Base-by-base conservation (phyloP, 2,797 vertebrate genomes). In the Heliangelus exortis region DNA sequence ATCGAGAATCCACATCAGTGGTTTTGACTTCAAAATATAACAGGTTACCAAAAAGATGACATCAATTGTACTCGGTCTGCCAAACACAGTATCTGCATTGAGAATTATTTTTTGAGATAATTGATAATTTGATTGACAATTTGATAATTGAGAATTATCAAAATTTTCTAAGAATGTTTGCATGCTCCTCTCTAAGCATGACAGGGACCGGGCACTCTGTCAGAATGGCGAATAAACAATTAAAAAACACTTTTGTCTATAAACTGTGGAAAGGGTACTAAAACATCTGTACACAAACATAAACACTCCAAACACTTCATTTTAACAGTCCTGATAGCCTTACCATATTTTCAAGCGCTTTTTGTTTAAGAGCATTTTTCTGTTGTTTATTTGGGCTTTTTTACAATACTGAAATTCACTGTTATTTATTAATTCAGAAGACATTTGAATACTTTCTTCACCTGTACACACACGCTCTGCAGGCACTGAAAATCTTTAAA, bases 1-100 rank as follows among this genome's bases (percentile, higher is more conserved):
- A 18, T 2, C 0, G 1, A 28, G 20, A 15, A 12, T 1, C 39
- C 53, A 10, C 45, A 58, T 1, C 26, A 2, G 4, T 1, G 8
- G 3, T 3, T 21, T 15, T 3, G 11, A 19, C 50, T 36, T 18
- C 10, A 6, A 53, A 55, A 36, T 10, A 13, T 3, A 19, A 39
- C 21, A 22, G 41, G 12, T 26, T 48, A 50, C 33, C 41, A 33
- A 39, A 65, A 23, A n/a, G 16, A 10, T 5, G 2, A 33, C 36
- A 12, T 23, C 36, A 18, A 47, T 3, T 48, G 13, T 21, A 31
- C n/a, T 20, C 2, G 16, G 13, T 15, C 20, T 28, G 33, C 21
- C 73, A 77, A 43, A 84, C 0, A 1, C 1, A 63, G 57, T 10
- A 11, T 13, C 73, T 62, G 23, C 43, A 33, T 3, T 5, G 7